These are phyloP conservation scores for Stylophora pistillata DNA, from an alignment of 64 coral and sea anemone genomes.

Conservation along the genomic window DNA sequence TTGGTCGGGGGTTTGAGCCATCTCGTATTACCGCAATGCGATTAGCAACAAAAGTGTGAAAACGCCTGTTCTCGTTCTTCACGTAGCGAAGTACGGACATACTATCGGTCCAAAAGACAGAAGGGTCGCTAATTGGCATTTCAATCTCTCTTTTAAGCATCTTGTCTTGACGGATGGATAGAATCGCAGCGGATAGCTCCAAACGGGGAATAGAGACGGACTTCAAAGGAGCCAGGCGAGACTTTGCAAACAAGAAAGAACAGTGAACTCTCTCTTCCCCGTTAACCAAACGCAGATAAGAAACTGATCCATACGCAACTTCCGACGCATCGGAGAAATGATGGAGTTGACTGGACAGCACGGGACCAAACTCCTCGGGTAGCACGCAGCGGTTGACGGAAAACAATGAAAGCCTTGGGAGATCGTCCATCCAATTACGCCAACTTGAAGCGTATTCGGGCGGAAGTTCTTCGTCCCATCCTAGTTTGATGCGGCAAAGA, in stretches of 20 bases:
- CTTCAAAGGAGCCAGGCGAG: slow-evolving; percentile 37
- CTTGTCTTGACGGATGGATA: neutral
- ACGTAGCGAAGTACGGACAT: slow-evolving; percentile 32
- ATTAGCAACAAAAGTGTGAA: slow-evolving; percentile 42
- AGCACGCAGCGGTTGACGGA: slow-evolving; percentile 44
- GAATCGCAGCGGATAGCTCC: slow-evolving; percentile 31
- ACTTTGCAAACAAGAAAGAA: slow-evolving; percentile 27
- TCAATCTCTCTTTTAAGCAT: slow-evolving; percentile 24
- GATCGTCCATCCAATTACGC: slow-evolving; percentile 59
- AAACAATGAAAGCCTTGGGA: slow-evolving; percentile 38
- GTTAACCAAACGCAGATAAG: slow-evolving; percentile 11
- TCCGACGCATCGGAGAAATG: slow-evolving; percentile 71
- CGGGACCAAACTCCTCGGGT: slow-evolving; percentile 25
- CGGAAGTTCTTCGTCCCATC: slow-evolving; percentile 62
- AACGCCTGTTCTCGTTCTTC: slow-evolving; percentile 18
- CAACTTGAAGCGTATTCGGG: slow-evolving; percentile 39
- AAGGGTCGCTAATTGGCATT: neutral
- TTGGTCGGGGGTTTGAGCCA: slow-evolving; percentile 22
- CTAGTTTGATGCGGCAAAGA: slow-evolving; percentile 58
- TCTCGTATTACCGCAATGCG: slow-evolving; percentile 23
- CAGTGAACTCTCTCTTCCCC: neutral
- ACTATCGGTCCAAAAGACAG: slow-evolving; percentile 50
- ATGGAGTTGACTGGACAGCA: slow-evolving; percentile 42
- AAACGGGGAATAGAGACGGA: slow-evolving; percentile 27
- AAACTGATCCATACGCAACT: slow-evolving; percentile 10